A percentile compares a stretch with the other conserved stretches of the same genome.
Conservation (phyloP, 2,113 vertebrate species). For the Sclerurus mexicanus region DNA sequence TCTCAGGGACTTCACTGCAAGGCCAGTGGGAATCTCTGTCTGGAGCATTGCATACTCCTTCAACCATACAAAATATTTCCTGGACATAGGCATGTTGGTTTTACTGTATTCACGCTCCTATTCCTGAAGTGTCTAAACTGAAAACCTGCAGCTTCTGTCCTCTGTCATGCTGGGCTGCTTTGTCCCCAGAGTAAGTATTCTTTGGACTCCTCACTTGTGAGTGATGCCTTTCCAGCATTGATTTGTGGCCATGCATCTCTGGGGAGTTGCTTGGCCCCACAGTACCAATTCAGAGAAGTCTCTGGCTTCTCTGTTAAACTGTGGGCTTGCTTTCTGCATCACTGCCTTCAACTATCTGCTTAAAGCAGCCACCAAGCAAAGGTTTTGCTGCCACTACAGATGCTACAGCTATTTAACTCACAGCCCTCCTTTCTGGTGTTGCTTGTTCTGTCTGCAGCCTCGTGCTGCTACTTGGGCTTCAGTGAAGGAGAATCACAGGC, state of each 20-base stretch:
- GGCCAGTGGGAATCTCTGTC: not conserved
- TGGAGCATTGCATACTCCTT: not conserved
- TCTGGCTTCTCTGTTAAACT: not conserved
- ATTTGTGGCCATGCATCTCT: not conserved
- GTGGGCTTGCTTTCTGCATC: not conserved
- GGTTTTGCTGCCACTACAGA: not conserved
- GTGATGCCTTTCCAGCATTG: not conserved
- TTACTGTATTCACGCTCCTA: not conserved
- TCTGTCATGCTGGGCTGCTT: not conserved
- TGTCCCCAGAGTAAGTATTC: not conserved
- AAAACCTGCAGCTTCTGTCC: not conserved
- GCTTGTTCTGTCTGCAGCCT: not conserved
- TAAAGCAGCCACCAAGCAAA: not conserved
- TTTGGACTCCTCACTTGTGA: not conserved
- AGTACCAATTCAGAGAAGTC: not conserved
- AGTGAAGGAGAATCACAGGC: not conserved
- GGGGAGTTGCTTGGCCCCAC: not conserved
- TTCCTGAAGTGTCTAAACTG: not conserved
- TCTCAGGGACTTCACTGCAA: not conserved
- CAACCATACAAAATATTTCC: not conserved
- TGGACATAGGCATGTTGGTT: not conserved
- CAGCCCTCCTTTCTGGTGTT: not conserved
- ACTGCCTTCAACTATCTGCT: not conserved
- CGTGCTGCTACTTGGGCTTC: not conserved
- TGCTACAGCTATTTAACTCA: not conserved